Base-by-base conservation (phyloP, 2,113 vertebrate genomes). In the Athene noctua region DNA sequence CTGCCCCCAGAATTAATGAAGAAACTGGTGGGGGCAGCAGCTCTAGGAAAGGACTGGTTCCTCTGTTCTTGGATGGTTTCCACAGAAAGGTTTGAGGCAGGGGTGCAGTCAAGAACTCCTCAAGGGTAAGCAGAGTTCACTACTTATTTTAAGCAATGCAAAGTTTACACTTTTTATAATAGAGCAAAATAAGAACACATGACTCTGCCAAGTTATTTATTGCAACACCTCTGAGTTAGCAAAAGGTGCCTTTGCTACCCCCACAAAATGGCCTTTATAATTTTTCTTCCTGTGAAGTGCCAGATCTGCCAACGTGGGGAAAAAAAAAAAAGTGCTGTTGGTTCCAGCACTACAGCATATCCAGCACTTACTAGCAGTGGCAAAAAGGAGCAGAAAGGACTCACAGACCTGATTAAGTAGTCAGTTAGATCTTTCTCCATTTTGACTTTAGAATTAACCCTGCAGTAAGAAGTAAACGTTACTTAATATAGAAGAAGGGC, bases 151-250 rank as follows among this genome's bases (percentile, higher is more conserved):
- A 86, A 86, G 72, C 68, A 91, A 19, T 74, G 89, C 83, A 51
- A 88, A 55, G 59, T 92, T 79, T 74, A 86, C 86, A 67, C 20
- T 87, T 96, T 80, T 86, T 23, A 30, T 47, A 13, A 74, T 58
- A 73, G 8, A 52, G 54, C 51, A 91, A 90, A 90, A 59, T n/a
- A 87, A 93, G 66, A 92, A 61, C 55, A 47, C 36, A 12, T 62
- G 65, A 91, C 30, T 77, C 29, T 88, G 49, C 44, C 10, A 3
- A 78, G 67, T 63, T 90, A 86, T 86, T 96, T 92, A 83, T 66
- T 96, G 59, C 86, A 88, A 54, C 67, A 74, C 59, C 59, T 95
- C 82, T 89, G 72, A 95, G 25, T 73, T 74, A 91, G 91, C 38
- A 95, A 67, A 96, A 94, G 72, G 52, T 86, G 42, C 51, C 55